Evolutionary conservation across 2,888 invertebrate species (phyloP).

Genomic region (Bugula neritina): DNA sequence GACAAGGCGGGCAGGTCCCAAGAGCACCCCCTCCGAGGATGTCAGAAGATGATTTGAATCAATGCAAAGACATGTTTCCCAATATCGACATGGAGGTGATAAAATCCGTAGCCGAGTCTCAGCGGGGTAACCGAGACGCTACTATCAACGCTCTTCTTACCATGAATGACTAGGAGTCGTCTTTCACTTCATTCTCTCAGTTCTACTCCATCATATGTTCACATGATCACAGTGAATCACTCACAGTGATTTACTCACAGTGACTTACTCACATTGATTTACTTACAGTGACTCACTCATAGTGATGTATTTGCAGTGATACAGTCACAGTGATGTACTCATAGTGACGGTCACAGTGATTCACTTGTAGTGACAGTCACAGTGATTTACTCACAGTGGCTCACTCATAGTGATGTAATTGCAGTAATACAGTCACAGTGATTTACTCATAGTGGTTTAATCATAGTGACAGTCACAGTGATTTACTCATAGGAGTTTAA

Average conservation of each 20-base stretch:
- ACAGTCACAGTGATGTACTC: too few relatives aligned
- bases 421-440: too few relatives aligned
- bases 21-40: background rate
- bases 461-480: too few relatives aligned
- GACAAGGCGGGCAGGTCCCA: background rate
- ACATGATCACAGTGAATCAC: background rate
- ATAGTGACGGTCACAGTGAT: background rate
- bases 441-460: too few relatives aligned
- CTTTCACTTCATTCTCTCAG: background rate
- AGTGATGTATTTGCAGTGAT: too few relatives aligned
- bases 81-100: conserved; percentile 87
- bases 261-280: background rate
- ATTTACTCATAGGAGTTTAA: background rate
- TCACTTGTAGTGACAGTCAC: too few relatives aligned
- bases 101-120: conserved; percentile 80
- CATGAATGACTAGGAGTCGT: conserved; percentile 58
- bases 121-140: conserved; percentile 79
- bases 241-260: background rate
- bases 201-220: background rate
- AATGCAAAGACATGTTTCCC: conserved; percentile 89
- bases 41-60: conserved; percentile 52
- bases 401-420: too few relatives aligned
- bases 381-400: background rate
- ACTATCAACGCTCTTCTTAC: conserved; percentile 83
- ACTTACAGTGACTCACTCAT: too few relatives aligned